Percentiles rank a stretch among this genome's conserved stretches.
Evolutionary conservation across 2,113 vertebrate genomes (phyloP).

Genomic region (Nothocercus nigrocapillus): DNA sequence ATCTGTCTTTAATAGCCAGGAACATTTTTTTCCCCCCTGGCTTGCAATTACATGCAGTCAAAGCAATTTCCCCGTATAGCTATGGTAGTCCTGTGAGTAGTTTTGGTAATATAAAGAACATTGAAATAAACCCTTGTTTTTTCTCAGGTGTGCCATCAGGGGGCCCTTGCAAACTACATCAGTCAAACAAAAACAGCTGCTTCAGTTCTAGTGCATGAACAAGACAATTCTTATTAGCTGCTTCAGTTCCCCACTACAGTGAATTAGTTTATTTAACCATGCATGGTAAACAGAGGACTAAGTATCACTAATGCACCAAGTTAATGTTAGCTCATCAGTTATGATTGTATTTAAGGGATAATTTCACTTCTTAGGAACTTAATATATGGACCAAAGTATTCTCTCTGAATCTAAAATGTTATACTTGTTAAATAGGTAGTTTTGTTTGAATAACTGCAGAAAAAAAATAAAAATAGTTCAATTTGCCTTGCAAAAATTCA

Average conservation of each 20-base stretch:
- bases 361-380: not conserved
- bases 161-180: slow-evolving; percentile 36
- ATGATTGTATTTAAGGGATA: not conserved
- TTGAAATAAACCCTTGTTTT: slow-evolving; percentile 7
- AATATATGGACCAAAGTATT: not conserved
- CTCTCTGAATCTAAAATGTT: not conserved
- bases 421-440: not conserved
- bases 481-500: slow-evolving; percentile 33
- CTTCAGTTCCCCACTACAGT: not conserved
- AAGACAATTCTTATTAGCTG: slow-evolving; percentile 26
- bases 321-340: not conserved
- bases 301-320: not conserved
- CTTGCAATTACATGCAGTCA: not conserved
- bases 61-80: slow-evolving; percentile 26
- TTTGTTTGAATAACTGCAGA: slow-evolving; percentile 22
- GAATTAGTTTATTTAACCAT: slow-evolving; percentile 9
- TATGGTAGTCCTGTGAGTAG: not conserved
- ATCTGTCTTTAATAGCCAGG: not conserved
- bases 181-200: slow-evolving; percentile 47
- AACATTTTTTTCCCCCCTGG: not conserved
- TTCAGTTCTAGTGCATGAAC: slow-evolving; percentile 31
- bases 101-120: slow-evolving; percentile 24
- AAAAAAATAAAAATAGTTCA: not conserved
- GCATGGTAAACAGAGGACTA: not conserved
- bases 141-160: not conserved